A percentile compares a stretch with the other conserved stretches of the same genome.
Conservation (phyloP, 2,888 invertebrate species). For the Lagria hirta region DNA sequence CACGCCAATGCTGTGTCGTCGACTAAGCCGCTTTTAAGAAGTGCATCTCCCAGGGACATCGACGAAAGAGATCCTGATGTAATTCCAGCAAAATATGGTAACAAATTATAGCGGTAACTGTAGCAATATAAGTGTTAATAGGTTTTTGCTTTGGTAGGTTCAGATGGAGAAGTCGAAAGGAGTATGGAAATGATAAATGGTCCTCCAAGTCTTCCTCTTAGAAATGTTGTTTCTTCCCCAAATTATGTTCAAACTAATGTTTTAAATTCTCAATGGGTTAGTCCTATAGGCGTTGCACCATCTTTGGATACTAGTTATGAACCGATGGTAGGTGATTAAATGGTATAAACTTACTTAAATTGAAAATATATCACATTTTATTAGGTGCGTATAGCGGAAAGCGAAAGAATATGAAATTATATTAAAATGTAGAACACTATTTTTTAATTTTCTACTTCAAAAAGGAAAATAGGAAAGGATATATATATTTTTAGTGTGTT, state of each 20-base stretch:
- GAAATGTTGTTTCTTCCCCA: conserved; percentile 41
- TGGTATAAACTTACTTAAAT: too few species aligned
- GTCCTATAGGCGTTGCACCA: conserved; percentile 54
- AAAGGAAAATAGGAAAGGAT: too few species aligned
- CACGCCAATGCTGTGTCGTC: conserved; percentile 49
- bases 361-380: too few species aligned
- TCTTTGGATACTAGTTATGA: too few species aligned
- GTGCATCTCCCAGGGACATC: conserved; percentile 50
- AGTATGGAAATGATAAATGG: conserved; percentile 42
- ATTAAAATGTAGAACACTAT: too few species aligned
- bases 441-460: too few species aligned
- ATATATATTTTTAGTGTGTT: too few species aligned
- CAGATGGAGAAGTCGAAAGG: conserved; percentile 48
- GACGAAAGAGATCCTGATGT: conserved; percentile 72
- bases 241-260: conserved; percentile 43
- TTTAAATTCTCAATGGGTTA: conserved; percentile 55
- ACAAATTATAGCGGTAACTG: too few species aligned
- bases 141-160: conserved; percentile 39
- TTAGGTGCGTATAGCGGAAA: too few species aligned
- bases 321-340: too few species aligned
- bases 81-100: conserved; percentile 75
- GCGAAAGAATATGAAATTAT: too few species aligned
- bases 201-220: conserved; percentile 40
- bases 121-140: conserved; percentile 28
- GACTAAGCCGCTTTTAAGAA: conserved; percentile 50